Evolutionary conservation across 1,140 invertebrate species (phyloP).

Genomic region (Cecropterus lyciades): DNA sequence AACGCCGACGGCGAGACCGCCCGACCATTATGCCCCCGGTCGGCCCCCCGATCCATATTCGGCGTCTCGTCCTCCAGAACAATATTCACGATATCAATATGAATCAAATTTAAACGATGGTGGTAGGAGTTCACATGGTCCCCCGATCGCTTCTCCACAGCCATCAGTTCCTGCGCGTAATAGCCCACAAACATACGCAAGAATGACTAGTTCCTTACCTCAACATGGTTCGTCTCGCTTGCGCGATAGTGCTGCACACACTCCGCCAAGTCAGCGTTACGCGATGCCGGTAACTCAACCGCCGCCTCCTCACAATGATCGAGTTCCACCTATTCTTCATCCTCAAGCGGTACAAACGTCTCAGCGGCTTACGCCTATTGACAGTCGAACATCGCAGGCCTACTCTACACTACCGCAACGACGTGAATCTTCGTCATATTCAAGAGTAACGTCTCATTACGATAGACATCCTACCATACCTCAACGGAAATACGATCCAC

Average conservation of each 20-base stretch:
- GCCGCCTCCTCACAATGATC: slow-evolving; percentile 72
- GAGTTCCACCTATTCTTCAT: slow-evolving; percentile 75
- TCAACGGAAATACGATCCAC: slow-evolving; percentile 73
- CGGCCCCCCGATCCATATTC: slow-evolving; percentile 71
- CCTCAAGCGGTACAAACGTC: slow-evolving; percentile 58
- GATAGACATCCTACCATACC: slow-evolving; percentile 65
- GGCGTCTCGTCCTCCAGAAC: slow-evolving; percentile 63
- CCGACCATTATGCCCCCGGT: slow-evolving; percentile 61
- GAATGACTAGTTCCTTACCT: slow-evolving; percentile 64
- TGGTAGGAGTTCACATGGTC: slow-evolving; percentile 59
- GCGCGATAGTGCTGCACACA: slow-evolving; percentile 62
- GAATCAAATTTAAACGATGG: slow-evolving; percentile 58
- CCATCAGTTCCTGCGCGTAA: slow-evolving; percentile 63
- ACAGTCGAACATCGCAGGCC: slow-evolving; percentile 55
- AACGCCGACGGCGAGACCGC: slow-evolving; percentile 60
- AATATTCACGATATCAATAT: slow-evolving; percentile 66
- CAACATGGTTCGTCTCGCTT: slow-evolving; percentile 61
- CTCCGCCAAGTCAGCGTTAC: slow-evolving; percentile 62
- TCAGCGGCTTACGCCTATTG: slow-evolving; percentile 51
- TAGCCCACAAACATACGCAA: slow-evolving; percentile 73
- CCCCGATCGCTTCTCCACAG: slow-evolving; percentile 63
- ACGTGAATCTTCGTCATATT: slow-evolving; percentile 61
- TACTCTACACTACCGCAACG: slow-evolving; percentile 61
- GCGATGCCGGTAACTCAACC: slow-evolving; percentile 59
- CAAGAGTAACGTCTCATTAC: slow-evolving; percentile 57